These are phyloP conservation scores for Sapayoa aenigma DNA, from an alignment of 2,113 vertebrate genomes.

Conservation along the genomic window DNA sequence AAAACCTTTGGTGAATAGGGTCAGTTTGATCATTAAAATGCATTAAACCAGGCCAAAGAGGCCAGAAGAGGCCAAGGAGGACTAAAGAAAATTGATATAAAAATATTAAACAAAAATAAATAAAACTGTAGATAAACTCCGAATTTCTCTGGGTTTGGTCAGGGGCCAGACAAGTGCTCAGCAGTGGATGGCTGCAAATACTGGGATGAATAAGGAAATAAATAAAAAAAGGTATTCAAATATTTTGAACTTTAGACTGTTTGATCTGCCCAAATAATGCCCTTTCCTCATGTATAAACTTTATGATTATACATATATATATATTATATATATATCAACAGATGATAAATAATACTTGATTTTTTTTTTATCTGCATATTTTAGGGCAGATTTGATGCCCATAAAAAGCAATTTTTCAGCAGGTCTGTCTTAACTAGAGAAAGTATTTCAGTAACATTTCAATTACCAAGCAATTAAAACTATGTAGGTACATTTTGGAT, in stretches of 20 bases:
- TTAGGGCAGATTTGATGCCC: background rate
- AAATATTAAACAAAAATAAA: no score
- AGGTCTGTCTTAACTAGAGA: background rate
- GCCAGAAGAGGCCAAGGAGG: background rate
- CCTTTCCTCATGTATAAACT: background rate
- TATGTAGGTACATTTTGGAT: background rate
- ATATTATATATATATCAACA: no score
- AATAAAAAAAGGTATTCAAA: background rate
- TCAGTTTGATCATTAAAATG: background rate
- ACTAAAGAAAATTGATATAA: background rate
- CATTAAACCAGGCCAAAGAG: background rate
- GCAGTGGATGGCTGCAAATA: background rate
- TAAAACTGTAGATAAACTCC: background rate
- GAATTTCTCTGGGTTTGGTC: background rate
- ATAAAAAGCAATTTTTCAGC: background rate
- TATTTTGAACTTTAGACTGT: background rate
- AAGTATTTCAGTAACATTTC: background rate
- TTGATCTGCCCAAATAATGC: background rate
- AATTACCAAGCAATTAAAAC: background rate
- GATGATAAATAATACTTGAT: background rate
- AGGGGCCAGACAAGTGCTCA: background rate
- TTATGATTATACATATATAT: no score
- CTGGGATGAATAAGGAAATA: background rate
- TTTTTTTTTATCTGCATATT: background rate
- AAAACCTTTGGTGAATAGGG: background rate